Evolutionary conservation across 1,140 invertebrate species (phyloP).

Genomic region (Megalonaias nervosa): DNA sequence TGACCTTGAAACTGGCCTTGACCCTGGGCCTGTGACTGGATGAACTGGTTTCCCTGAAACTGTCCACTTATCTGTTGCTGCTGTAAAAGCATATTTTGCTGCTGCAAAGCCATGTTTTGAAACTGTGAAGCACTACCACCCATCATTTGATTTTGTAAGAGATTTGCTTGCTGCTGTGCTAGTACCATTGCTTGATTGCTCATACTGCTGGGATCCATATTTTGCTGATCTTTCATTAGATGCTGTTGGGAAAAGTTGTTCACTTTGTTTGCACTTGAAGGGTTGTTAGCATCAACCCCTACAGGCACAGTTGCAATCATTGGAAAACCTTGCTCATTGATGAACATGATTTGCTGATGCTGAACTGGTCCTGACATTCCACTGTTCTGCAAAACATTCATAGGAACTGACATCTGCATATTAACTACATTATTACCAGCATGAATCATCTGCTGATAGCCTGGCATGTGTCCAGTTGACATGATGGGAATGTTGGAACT

Average conservation of each 20-base stretch:
- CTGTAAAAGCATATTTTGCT: conserved; percentile 15
- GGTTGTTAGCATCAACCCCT: conserved; percentile 37
- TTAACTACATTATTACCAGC: conserved; percentile 39
- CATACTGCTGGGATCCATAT: conserved; percentile 40
- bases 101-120: conserved; percentile 26
- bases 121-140: conserved; percentile 15
- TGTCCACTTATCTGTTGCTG: conserved; percentile 25
- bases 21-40: conserved; percentile 28
- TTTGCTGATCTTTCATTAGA: conserved; percentile 27
- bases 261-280: conserved; percentile 33
- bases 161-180: conserved; percentile 38
- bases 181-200: conserved; percentile 37
- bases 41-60: conserved; percentile 21
- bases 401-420: conserved; percentile 44
- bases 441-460: conserved; percentile 30
- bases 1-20: conserved; percentile 38
- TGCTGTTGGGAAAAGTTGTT: conserved; percentile 1
- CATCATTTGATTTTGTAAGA: conserved; percentile 29
- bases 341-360: conserved; percentile 57
- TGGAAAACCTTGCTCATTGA: conserved; percentile 63
- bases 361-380: conserved; percentile 25
- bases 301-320: conserved; percentile 53
- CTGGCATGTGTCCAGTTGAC: conserved; percentile 34
- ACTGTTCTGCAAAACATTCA: conserved; percentile 21
- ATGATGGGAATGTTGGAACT: conserved; percentile 47